phyloP scores from a whole-genome alignment of 2,888 invertebrate genomes.

The Drosophila cognata region DNA sequence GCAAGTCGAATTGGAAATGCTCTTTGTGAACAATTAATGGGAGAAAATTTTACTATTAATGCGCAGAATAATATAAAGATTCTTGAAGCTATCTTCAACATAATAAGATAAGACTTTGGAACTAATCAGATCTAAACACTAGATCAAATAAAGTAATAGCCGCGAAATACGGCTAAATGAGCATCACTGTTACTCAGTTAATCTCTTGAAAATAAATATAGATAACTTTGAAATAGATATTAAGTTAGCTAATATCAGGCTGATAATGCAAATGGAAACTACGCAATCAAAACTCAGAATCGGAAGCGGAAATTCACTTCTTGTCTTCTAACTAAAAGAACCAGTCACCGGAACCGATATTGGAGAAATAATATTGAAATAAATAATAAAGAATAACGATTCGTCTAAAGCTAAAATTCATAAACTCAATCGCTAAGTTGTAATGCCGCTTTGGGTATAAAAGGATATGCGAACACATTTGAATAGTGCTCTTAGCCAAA shows the following conservation, averaged over 20 bases:
- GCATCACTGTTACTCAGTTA: not conserved
- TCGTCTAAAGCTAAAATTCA: not conserved
- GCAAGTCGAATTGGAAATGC: slow-evolving; percentile 4
- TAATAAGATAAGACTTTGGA: not conserved
- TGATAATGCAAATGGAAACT: not conserved
- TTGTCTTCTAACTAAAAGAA: not conserved
- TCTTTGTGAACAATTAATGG: not conserved
- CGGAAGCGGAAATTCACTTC: not conserved
- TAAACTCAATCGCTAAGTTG: not conserved
- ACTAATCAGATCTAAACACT: not conserved
- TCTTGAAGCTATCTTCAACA: not conserved
- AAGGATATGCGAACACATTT: slow-evolving; percentile 13
- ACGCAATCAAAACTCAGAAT: not conserved
- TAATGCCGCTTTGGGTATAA: not conserved
- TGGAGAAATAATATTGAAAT: not conserved
- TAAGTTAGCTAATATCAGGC: not conserved
- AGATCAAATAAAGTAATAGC: not conserved
- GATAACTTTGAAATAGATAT: not conserved
- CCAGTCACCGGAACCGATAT: not conserved
- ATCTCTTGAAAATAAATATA: not conserved
- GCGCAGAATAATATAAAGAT: not conserved
- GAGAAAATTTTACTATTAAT: not conserved
- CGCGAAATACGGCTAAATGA: not conserved
- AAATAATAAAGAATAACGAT: not conserved
- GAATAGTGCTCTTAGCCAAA: slow-evolving; percentile 57